These are phyloP conservation scores for Calephelis perditalis DNA, from an alignment of 2,888 invertebrate genomes.

Conservation along the genomic window DNA sequence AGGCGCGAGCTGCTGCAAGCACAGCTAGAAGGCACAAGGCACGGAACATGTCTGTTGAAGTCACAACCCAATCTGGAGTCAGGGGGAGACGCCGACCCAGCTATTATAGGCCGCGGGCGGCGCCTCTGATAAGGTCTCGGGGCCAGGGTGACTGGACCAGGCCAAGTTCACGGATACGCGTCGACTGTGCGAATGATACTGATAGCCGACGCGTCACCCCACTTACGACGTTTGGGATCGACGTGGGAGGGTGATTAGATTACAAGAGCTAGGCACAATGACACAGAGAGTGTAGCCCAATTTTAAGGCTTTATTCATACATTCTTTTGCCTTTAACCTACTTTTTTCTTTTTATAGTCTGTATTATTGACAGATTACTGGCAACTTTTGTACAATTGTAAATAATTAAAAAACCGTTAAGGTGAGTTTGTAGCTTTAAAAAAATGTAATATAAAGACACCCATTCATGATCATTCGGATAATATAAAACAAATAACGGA, in stretches of 20 bases:
- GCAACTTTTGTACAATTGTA: background rate
- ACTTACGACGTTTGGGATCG: slow-evolving; percentile 34
- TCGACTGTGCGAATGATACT: slow-evolving; percentile 56
- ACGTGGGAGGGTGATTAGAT: slow-evolving; percentile 47
- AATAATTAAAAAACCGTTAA: slow-evolving; percentile 6
- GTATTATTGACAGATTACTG: background rate
- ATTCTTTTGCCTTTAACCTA: slow-evolving; percentile 6
- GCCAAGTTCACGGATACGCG: slow-evolving; percentile 75
- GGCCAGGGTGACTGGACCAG: slow-evolving; percentile 67
- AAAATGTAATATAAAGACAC: slow-evolving; percentile 33
- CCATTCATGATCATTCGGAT: slow-evolving; percentile 35
- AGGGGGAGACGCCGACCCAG: slow-evolving; percentile 69
- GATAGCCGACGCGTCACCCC: slow-evolving; percentile 39
- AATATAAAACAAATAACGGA: slow-evolving; percentile 34
- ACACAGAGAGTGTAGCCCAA: background rate
- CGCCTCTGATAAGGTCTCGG: slow-evolving; percentile 69
- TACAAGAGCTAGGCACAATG: slow-evolving; percentile 35
- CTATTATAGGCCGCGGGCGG: slow-evolving; percentile 76
- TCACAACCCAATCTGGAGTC: slow-evolving; percentile 63
- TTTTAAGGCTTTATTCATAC: slow-evolving; percentile 1
- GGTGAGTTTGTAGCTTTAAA: slow-evolving; percentile 5
- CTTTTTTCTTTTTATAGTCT: background rate
- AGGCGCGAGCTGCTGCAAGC: slow-evolving; percentile 52
- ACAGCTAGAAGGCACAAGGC: slow-evolving; percentile 58
- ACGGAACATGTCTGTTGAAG: slow-evolving; percentile 71